phyloP scores from a whole-genome alignment of 2,888 invertebrate species.

The Balanococcus diminutus region DNA sequence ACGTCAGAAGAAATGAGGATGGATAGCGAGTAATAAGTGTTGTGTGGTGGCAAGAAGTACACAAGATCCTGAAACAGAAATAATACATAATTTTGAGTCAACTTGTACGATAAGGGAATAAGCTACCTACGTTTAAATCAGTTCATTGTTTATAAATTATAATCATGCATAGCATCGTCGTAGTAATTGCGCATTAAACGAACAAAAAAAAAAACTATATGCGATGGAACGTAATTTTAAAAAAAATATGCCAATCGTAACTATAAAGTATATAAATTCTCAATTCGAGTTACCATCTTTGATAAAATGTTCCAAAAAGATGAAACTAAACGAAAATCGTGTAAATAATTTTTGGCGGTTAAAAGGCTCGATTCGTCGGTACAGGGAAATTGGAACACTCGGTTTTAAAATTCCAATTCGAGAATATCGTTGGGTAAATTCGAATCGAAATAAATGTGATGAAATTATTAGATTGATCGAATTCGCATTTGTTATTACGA shows the following conservation, averaged over 20 bases:
- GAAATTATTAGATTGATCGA: not conserved
- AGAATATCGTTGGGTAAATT: not conserved
- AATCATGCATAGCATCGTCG: not conserved
- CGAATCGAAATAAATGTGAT: not conserved
- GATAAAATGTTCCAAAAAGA: not conserved
- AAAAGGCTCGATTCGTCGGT: too few species aligned
- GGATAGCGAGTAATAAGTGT: conserved; percentile 10
- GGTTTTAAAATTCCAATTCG: too few species aligned
- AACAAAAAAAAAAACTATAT: not conserved
- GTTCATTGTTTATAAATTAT: not conserved
- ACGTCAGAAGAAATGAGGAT: conserved; percentile 8
- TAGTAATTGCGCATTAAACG: not conserved
- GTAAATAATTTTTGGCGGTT: not conserved
- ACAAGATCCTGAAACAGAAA: conserved; percentile 15
- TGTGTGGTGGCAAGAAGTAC: conserved; percentile 11
- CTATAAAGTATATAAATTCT: not conserved
- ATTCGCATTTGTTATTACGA: not conserved
- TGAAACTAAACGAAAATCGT: not conserved
- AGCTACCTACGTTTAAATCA: not conserved
- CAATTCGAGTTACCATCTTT: not conserved
- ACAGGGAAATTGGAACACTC: too few species aligned
- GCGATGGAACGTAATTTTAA: not conserved
- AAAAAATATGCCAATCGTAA: not conserved
- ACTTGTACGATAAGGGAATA: not conserved
- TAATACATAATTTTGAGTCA: not conserved